These are phyloP conservation scores for Popillia japonica DNA, from an alignment of 1,140 invertebrate species.

Conservation along the genomic window DNA sequence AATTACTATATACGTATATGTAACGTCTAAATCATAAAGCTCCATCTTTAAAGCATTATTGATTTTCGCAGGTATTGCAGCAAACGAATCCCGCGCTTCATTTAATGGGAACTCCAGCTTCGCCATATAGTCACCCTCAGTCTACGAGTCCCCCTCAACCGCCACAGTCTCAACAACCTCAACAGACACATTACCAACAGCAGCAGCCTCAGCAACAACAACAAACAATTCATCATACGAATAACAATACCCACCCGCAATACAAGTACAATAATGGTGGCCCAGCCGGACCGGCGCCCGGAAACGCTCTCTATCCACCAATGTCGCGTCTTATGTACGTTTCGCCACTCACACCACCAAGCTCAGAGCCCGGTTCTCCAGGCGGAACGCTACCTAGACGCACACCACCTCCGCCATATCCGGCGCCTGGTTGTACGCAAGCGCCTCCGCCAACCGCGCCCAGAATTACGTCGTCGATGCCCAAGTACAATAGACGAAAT, in stretches of 20 bases:
- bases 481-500: constrained; percentile 90
- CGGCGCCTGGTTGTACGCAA: constrained; percentile 63
- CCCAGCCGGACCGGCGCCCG: constrained; percentile 56
- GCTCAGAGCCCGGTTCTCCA: constrained; percentile 82
- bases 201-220: too few species aligned
- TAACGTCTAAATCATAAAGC: too few species aligned
- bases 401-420: constrained; percentile 71
- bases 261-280: constrained; percentile 57
- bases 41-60: background rate
- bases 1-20: too few species aligned
- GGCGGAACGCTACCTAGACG: constrained; percentile 66
- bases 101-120: constrained; percentile 62
- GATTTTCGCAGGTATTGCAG: constrained; percentile 58
- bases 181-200: constrained; percentile 61
- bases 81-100: constrained; percentile 64
- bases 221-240: constrained; percentile 53
- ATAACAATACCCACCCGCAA: constrained; percentile 53
- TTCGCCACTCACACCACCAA: constrained; percentile 81
- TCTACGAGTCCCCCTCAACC: constrained; percentile 51
- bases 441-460: constrained; percentile 59
- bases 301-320: constrained; percentile 57
- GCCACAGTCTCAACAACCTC: constrained; percentile 53
- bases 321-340: constrained; percentile 73
- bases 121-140: constrained; percentile 58
- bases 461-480: constrained; percentile 55